A percentile compares a stretch with the other conserved stretches of the same genome.
These are phyloP conservation scores for Ypsolopha sequella DNA, from an alignment of 2,888 invertebrate species.

Conservation along the genomic window DNA sequence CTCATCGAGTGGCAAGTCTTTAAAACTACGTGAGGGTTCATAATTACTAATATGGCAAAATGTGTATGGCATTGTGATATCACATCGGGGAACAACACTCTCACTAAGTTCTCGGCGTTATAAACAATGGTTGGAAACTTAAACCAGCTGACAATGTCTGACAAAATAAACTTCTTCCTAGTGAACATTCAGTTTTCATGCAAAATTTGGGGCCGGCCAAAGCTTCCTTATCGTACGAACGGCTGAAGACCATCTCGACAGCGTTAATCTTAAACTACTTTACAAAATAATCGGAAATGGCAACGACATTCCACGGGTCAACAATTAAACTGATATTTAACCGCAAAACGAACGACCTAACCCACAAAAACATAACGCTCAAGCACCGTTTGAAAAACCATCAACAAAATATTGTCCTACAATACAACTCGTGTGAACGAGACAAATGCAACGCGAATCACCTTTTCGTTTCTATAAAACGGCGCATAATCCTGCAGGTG, in stretches of 20 bases:
- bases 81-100: conserved; percentile 27
- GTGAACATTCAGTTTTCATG: no score
- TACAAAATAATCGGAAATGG: conserved; percentile 60
- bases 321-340: conserved; percentile 51
- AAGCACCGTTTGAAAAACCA: conserved; percentile 59
- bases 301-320: conserved; percentile 68
- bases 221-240: no score
- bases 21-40: conserved; percentile 1
- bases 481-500: no score
- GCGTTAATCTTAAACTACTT: conserved; percentile 36
- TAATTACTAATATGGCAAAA: conserved; percentile 2
- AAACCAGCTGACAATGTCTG: not conserved
- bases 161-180: not conserved
- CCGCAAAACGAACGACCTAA: conserved; percentile 37
- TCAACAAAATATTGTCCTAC: conserved; percentile 51
- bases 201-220: no score
- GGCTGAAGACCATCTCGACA: conserved; percentile 15
- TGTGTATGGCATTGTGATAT: conserved; percentile 8
- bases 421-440: no score
- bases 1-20: not conserved
- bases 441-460: not conserved
- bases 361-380: conserved; percentile 63
- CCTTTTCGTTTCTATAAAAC: not conserved
- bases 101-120: conserved; percentile 16
- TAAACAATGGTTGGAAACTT: not conserved